Percentiles rank a stretch among this genome's conserved stretches.
phyloP scores from a whole-genome alignment of 1,140 invertebrate genomes.

The Homalodisca vitripennis region DNA sequence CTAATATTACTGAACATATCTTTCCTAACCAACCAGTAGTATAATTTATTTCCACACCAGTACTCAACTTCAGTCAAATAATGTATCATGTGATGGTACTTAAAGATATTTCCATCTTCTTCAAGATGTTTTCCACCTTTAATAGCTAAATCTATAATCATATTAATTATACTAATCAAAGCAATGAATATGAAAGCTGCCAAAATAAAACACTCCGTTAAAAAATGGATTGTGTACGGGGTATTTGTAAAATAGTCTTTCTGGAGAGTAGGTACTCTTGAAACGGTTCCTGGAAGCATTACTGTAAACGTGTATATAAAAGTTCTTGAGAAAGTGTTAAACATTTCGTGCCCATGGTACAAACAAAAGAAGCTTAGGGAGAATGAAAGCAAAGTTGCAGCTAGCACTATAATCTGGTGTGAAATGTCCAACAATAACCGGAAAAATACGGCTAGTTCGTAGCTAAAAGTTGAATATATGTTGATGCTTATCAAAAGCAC shows the following conservation, averaged over 20 bases:
- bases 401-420: not conserved
- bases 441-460: constrained; percentile 14
- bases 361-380: constrained; percentile 7
- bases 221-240: constrained; percentile 1
- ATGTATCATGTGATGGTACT: not conserved
- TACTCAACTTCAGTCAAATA: not conserved
- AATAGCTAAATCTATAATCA: constrained; percentile 1
- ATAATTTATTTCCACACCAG: not conserved
- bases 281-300: constrained; percentile 49
- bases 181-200: not conserved
- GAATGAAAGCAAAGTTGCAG: not conserved
- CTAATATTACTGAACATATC: not conserved
- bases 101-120: not conserved
- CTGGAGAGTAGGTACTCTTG: not conserved
- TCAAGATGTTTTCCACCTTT: not conserved
- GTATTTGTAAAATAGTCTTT: not conserved
- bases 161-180: not conserved
- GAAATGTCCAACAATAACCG: not conserved
- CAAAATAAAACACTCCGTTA: not conserved
- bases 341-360: not conserved
- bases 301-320: constrained; percentile 13
- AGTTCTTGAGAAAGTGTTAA: not conserved
- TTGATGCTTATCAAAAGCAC: not conserved
- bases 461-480: not conserved
- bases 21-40: not conserved